Evolutionary conservation across 2,888 invertebrate genomes (phyloP).

Genomic region (Carcina quercana): DNA sequence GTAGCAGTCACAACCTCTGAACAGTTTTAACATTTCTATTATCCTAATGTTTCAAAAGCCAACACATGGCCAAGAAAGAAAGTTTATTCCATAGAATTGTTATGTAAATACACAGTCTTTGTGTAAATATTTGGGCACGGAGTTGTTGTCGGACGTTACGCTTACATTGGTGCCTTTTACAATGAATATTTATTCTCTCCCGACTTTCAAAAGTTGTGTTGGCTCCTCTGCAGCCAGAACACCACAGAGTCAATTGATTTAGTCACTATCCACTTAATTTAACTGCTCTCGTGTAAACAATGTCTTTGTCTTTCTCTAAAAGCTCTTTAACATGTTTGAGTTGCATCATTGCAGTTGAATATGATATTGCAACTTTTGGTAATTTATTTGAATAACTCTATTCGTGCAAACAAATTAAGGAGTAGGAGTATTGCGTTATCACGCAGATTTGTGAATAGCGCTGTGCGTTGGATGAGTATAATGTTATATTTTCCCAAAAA

Average conservation of each 20-base stretch:
- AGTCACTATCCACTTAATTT: conserved; percentile 10
- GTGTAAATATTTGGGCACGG: conserved; percentile 46
- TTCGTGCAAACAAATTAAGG: too few relatives aligned
- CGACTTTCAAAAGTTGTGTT: conserved; percentile 28
- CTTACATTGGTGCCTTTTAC: conserved; percentile 44
- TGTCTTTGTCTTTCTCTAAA: not conserved
- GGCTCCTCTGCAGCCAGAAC: not conserved
- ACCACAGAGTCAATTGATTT: conserved; percentile 6
- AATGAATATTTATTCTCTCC: conserved; percentile 45
- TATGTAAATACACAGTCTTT: conserved; percentile 46
- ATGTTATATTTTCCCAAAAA: too few relatives aligned
- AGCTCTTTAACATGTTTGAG: not conserved
- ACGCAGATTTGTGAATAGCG: too few relatives aligned
- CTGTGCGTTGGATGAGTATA: too few relatives aligned
- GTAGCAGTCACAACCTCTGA: too few relatives aligned
- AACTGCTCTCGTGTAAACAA: not conserved
- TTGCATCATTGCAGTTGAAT: not conserved
- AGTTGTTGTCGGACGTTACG: conserved; percentile 46
- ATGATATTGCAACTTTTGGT: too few relatives aligned
- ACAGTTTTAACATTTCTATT: too few relatives aligned
- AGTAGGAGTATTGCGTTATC: too few relatives aligned
- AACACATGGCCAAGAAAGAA: conserved; percentile 32
- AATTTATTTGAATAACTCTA: too few relatives aligned
- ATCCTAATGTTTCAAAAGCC: conserved; percentile 2
- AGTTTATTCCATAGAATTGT: conserved; percentile 46